A percentile compares a stretch with the other conserved stretches of the same genome.
Conservation (phyloP, 2,888 invertebrate genomes). For the Brassicogethes aeneus region DNA sequence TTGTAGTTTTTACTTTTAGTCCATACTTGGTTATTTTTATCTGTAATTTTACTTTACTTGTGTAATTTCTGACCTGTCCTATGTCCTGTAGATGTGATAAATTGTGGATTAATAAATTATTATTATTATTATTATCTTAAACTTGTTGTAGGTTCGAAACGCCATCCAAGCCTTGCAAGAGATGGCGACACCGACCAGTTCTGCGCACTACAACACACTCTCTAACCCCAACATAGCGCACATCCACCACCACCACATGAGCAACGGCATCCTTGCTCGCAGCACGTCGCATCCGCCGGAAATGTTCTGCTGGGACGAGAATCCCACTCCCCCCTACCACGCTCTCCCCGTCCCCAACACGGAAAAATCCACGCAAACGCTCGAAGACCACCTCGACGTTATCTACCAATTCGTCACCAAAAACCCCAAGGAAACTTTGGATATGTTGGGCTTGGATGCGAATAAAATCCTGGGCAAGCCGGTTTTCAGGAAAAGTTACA, state of each 20-base stretch:
- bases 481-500: conserved; percentile 28
- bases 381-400: conserved; percentile 46
- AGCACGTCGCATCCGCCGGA: conserved; percentile 80
- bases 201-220: conserved; percentile 57
- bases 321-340: conserved; percentile 36
- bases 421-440: conserved; percentile 64
- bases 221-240: conserved; percentile 65
- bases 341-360: conserved; percentile 7
- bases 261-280: conserved; percentile 54
- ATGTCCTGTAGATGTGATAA: no score
- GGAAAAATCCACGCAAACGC: conserved; percentile 51
- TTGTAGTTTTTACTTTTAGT: no score
- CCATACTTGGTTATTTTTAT: no score
- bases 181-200: conserved; percentile 55
- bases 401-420: conserved; percentile 59
- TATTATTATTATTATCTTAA: no score
- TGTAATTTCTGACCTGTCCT: no score
- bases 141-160: conserved; percentile 65
- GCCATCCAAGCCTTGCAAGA: conserved; percentile 79
- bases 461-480: conserved; percentile 31
- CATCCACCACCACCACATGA: conserved; percentile 31
- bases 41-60: no score
- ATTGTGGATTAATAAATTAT: conserved; percentile 1
- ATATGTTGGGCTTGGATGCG: conserved; percentile 64
- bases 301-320: conserved; percentile 67